These are phyloP conservation scores for Morone saxatilis DNA, from an alignment of 2,113 vertebrate genomes.

Conservation along the genomic window DNA sequence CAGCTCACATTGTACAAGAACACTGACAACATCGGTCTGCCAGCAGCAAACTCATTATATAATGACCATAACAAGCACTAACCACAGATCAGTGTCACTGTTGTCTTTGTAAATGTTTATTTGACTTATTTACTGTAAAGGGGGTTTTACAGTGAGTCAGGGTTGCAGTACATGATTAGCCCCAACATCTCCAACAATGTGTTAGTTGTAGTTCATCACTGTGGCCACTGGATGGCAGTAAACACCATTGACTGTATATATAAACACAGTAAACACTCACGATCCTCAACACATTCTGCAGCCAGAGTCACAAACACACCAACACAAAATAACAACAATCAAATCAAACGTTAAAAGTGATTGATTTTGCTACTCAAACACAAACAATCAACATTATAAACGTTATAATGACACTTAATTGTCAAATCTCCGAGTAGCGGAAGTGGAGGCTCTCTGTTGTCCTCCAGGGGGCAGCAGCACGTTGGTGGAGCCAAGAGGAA, in stretches of 20 bases:
- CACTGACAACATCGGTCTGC: too few relatives aligned
- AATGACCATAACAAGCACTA: too few relatives aligned
- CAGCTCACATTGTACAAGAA: too few relatives aligned
- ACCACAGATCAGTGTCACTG: too few relatives aligned
- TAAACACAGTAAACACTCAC: too few relatives aligned
- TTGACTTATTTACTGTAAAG: too few relatives aligned
- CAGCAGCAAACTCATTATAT: too few relatives aligned
- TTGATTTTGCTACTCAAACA: neutral
- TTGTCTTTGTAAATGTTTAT: too few relatives aligned
- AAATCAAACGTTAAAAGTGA: neutral
- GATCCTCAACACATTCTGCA: neutral
- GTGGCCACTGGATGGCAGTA: neutral
- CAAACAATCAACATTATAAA: neutral
- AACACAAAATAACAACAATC: neutral
- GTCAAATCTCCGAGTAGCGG: neutral
- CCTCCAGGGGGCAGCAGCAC: slow-evolving; percentile 6
- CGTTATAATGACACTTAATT: neutral
- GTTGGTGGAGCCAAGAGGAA: neutral
- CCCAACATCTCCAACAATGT: neutral
- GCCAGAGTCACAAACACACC: neutral
- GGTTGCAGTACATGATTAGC: too few relatives aligned
- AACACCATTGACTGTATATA: neutral
- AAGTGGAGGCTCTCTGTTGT: neutral
- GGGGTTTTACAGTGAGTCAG: too few relatives aligned
- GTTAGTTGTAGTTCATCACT: neutral